These are phyloP conservation scores for Phortica okadai DNA, from an alignment of 2,888 invertebrate genomes.

Conservation along the genomic window DNA sequence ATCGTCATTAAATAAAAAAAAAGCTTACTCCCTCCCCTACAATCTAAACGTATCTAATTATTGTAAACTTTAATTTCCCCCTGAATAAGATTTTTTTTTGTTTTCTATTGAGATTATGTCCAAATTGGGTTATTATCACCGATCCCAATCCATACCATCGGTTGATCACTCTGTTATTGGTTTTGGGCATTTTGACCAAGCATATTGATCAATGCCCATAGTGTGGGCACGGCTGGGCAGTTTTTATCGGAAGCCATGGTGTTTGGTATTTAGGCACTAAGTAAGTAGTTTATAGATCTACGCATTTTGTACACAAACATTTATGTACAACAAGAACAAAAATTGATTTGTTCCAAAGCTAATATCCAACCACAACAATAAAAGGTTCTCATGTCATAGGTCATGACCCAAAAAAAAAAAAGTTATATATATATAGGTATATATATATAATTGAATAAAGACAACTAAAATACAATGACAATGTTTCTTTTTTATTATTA, in stretches of 20 bases:
- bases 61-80: neutral
- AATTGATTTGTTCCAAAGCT: neutral
- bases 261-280: constrained; percentile 34
- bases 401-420: neutral
- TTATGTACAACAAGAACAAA: constrained; percentile 3
- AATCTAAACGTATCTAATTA: neutral
- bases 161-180: too few relatives aligned
- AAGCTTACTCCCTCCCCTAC: neutral
- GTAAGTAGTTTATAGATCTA: constrained; percentile 30
- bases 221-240: too few relatives aligned
- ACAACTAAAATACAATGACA: neutral
- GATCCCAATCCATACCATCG: too few relatives aligned
- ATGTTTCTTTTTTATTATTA: neutral
- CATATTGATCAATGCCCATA: too few relatives aligned
- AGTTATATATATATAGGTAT: neutral
- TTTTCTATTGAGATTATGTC: too few relatives aligned
- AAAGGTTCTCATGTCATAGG: too few relatives aligned
- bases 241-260: too few relatives aligned
- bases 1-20: constrained; percentile 77
- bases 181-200: too few relatives aligned
- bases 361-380: constrained; percentile 1
- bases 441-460: neutral
- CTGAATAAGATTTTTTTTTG: too few relatives aligned
- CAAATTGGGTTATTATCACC: too few relatives aligned
- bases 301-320: constrained; percentile 18